Evolutionary conservation across 2,888 invertebrate species (phyloP), one percentile per base, ranked within the genome.

Genomic region (Periphyllus acericola): DNA sequence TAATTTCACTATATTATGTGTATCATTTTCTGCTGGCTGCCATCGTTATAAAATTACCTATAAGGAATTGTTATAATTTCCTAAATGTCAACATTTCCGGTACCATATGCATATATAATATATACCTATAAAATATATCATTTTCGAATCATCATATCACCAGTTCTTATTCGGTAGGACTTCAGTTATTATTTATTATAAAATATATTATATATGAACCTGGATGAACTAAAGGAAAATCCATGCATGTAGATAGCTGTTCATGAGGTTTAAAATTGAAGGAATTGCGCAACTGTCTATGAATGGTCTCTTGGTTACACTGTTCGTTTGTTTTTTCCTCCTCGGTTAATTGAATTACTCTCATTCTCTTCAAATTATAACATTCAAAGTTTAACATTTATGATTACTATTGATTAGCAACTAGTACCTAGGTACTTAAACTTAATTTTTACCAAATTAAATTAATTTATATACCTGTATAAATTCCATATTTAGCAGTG

Each of bases 311-410:
- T 68, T 68, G 32, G 46, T 46, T 68, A n/a, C 21, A 17, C 14
- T 75, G 83, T 66, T 85, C 68, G 19, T 85, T 85, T 5, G 3
- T 68, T 85, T 78, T 78, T 74, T 87, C 87, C 17, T 81, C 81
- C 6, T 87, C 87, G 0, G 36, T 66, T 17, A 87, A 6, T 87
- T 87, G 81, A 9, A 81, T 55, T 32, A 75, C 60, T 21, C 74
- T 74, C 87, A 81, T 87, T 25, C 81, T 87, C 87, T 87, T 68
- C 0, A 52, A 52, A 52, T 68, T 34, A 75, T 36, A 75, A 75
- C 29, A 32, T 17, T 0, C 0, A 5, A 60, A 75, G 2, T 60
- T 60, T 36, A 82, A 52, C 11, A 46, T 46, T 11, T 46, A 46
- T 46, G 3, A 46, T 46, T 46, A 5, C 6, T 5, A 46, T 8